These are phyloP conservation scores for Axis porcinus DNA, from an alignment of 2,113 vertebrate species.

Conservation along the genomic window DNA sequence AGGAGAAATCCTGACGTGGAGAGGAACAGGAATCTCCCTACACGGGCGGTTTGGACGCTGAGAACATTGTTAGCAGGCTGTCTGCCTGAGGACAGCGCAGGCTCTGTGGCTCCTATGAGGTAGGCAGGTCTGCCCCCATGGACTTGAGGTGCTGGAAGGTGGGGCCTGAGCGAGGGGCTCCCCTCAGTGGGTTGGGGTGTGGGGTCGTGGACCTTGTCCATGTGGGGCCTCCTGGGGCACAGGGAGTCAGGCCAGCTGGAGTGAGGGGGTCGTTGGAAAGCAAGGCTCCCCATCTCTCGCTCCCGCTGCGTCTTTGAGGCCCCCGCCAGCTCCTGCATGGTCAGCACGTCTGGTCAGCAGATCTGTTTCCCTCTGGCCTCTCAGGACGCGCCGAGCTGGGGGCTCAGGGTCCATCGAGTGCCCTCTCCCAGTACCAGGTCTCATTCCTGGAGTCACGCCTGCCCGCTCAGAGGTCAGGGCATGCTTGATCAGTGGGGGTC, in stretches of 20 bases:
- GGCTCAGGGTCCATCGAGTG: neutral
- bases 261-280: neutral
- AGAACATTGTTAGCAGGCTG: neutral
- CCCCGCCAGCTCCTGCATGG: neutral
- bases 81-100: neutral
- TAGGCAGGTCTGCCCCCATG: neutral
- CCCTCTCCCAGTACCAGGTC: neutral
- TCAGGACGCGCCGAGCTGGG: neutral
- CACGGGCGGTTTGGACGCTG: neutral
- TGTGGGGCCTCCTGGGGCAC: neutral
- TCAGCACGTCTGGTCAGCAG: neutral
- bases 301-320: neutral
- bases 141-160: neutral
- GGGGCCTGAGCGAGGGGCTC: neutral
- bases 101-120: neutral
- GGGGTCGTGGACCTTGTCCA: neutral
- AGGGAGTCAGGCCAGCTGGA: neutral
- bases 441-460: neutral
- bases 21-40: neutral
- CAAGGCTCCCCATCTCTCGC: neutral
- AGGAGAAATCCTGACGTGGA: neutral
- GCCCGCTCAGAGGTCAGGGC: neutral
- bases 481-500: fast-evolving
- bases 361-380: neutral
- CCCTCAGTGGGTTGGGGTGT: neutral